These are phyloP conservation scores for Strigamia maritima DNA, from an alignment of 2,888 invertebrate genomes.

Conservation along the genomic window DNA sequence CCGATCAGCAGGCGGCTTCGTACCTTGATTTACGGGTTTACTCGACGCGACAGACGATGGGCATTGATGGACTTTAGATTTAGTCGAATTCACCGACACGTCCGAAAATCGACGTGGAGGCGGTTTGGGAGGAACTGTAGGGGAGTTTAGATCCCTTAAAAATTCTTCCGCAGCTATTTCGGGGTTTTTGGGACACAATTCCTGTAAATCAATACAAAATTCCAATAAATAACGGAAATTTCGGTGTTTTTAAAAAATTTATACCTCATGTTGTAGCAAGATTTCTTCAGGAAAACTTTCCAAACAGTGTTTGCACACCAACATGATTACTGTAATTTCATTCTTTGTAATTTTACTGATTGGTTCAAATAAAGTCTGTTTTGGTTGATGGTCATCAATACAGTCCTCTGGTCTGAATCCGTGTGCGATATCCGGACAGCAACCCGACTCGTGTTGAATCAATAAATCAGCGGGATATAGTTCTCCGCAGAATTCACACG, in stretches of 20 bases:
- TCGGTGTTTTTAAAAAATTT: no score
- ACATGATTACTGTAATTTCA: background rate
- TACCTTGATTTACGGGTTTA: background rate
- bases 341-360: background rate
- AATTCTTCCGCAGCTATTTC: background rate
- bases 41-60: no score
- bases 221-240: no score
- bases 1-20: background rate
- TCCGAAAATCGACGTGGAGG: background rate
- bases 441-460: conserved; percentile 15
- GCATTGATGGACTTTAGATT: background rate
- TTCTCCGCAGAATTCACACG: conserved; percentile 38
- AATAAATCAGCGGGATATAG: background rate
- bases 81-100: background rate
- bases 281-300: background rate
- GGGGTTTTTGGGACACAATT: background rate
- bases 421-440: conserved; percentile 25
- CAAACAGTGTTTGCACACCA: background rate
- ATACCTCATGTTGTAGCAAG: background rate
- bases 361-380: background rate
- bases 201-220: background rate
- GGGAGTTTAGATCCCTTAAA: background rate
- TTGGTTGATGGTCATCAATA: background rate
- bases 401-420: background rate
- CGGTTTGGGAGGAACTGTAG: background rate